Evolutionary conservation across 2,113 vertebrate species (phyloP), one percentile per base, ranked within the genome.

Genomic region (Gyps fulvus): DNA sequence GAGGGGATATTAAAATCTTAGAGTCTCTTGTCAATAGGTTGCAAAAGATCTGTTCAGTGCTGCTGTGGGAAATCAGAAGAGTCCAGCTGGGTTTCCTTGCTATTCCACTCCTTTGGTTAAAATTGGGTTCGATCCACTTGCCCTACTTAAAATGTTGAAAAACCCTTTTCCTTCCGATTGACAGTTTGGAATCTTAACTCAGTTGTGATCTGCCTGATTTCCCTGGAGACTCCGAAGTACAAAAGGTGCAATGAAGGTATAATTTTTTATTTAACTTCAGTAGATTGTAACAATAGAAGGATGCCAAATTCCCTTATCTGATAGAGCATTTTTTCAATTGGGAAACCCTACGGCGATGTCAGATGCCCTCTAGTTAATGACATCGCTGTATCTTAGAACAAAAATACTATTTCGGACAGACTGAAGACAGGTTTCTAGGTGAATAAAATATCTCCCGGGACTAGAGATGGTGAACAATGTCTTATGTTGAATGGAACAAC

Each of bases 1-100:
- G n/a, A 90, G 31, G 34, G 47, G 21, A n/a, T 89, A 83, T 82
- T 87, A 93, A 96, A 97, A 96, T 71, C 70, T 97, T 95, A 95
- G 79, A 74, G 5, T 66, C 42, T 67, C 70, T 73, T 76, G 83
- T 65, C 93, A 69, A 49, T 67, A 69, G 49, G 55, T 74, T 96
- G 74, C 85, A 97, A 73, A 81, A 87, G 45, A 81, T 89, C 66
- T 84, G 50, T 71, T 97, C 54, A 17, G 50, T 91, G 45, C 22
- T 83, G 62, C 63, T 93, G 20, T 54, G 59, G 80, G 67, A 62
- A 93, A 85, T 74, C 27, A 83, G 52, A 82, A 94, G 47, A 90
- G 14, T 50, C 23, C 54, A 55, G 1, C 26, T 89, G n/a, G 6
- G 9, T 40, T 90, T 69, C 52, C 61, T 70, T 86, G 36, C 45